A percentile compares a stretch with the other conserved stretches of the same genome.
Evolutionary conservation across 2,888 invertebrate genomes (phyloP).

Genomic region (Dermolepida albohirtum): DNA sequence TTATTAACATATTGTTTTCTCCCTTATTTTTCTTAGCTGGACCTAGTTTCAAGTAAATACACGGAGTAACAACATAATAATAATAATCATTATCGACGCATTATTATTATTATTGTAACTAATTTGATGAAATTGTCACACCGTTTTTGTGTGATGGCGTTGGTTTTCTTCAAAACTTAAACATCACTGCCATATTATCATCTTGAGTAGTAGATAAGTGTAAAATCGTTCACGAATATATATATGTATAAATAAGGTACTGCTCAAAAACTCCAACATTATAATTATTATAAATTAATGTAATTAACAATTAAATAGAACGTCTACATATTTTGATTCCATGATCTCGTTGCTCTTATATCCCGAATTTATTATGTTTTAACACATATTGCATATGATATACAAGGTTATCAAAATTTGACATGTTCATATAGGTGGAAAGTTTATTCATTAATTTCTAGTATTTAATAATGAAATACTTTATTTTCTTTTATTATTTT

Average conservation of each 20-base stretch:
- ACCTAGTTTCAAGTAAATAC: too few species aligned
- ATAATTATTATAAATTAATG: slow-evolving; percentile 39
- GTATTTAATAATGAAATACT: too few species aligned
- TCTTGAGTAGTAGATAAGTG: slow-evolving; percentile 50
- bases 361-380: slow-evolving; percentile 46
- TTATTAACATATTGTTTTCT: background rate
- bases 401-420: slow-evolving; percentile 26
- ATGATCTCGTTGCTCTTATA: slow-evolving; percentile 58
- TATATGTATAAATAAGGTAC: slow-evolving; percentile 46
- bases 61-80: too few species aligned
- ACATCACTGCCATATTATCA: slow-evolving; percentile 60
- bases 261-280: slow-evolving; percentile 53
- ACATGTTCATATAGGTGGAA: background rate
- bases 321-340: slow-evolving; percentile 45
- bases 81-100: background rate
- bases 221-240: slow-evolving; percentile 50
- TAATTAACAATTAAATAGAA: slow-evolving; percentile 42
- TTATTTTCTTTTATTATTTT: too few species aligned
- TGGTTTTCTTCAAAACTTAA: slow-evolving; percentile 41
- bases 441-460: too few species aligned
- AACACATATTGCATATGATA: slow-evolving; percentile 9
- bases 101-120: background rate
- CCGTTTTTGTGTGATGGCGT: slow-evolving; percentile 12
- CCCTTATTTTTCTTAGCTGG: background rate
- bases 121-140: slow-evolving; percentile 1